Evolutionary conservation across 2,797 vertebrate species (phyloP).

Genomic region (Helicolenus hilgendorfi): DNA sequence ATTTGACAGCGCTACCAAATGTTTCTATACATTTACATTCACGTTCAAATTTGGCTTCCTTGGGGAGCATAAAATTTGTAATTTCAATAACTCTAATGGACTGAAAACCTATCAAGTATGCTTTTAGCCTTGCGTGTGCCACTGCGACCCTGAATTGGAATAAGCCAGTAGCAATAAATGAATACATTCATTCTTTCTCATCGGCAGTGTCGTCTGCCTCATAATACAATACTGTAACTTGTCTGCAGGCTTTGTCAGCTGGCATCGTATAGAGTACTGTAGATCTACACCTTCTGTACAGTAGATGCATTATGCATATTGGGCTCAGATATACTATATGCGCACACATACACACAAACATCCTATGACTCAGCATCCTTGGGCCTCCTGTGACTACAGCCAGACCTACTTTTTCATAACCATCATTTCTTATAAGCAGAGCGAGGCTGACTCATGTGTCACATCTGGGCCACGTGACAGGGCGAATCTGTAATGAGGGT

Average conservation of each 20-base stretch:
- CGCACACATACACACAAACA: conserved; percentile 39
- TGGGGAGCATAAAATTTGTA: background rate
- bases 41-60: background rate
- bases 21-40: background rate
- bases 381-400: conserved; percentile 55
- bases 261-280: conserved; percentile 23
- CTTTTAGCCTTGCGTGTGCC: conserved; percentile 5
- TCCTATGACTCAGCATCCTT: conserved; percentile 64
- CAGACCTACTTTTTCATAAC: conserved; percentile 61
- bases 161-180: conserved; percentile 5
- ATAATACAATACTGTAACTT: conserved; percentile 29
- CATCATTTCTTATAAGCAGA: conserved; percentile 36
- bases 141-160: conserved; percentile 19
- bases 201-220: conserved; percentile 5
- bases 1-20: background rate
- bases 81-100: conserved; percentile 36
- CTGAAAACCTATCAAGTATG: conserved; percentile 17
- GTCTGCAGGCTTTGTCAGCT: conserved; percentile 44
- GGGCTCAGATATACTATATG: conserved; percentile 39
- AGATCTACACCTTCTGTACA: conserved; percentile 29
- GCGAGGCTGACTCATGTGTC: conserved; percentile 65
- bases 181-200: conserved; percentile 2
- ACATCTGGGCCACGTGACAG: conserved; percentile 53
- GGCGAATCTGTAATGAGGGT: conserved; percentile 40
- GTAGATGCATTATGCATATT: conserved; percentile 44